Base-by-base conservation (phyloP, 2,797 vertebrate genomes). In the Austrolebias charrua region DNA sequence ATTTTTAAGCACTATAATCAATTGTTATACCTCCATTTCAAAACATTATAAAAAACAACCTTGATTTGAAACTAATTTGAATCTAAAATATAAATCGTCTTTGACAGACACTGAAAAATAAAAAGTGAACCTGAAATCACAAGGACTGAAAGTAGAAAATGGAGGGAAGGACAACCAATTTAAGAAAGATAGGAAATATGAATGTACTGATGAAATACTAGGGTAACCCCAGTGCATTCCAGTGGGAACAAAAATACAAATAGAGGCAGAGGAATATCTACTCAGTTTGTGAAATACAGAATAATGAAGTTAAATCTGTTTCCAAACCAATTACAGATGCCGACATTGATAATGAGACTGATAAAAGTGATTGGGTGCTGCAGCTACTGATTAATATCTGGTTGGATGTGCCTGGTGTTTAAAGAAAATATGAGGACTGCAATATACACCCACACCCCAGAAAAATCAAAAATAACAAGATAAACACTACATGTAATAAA, bases 141-240 rank as follows among this genome's bases (percentile, higher is more conserved):
- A 57, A 68, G 52, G 20, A 38, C 28, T 60, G 73, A 75, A 54
- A 56, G 46, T 28, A 42, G 48, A 61, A 65, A 78, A 74, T 58
- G 60, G 66, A 68, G 60, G 65, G 51, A 78, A 77, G 79, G 75
- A 78, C 70, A 79, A 59, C 66, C 77, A 82, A 83, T 85, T 88
- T 38, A 61, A 52, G 57, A 63, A 73, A 65, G 52, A 19, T 66
- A 50, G 50, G 42, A 63, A 72, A 71, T 69, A 67, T 59, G 68
- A 63, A 76, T 70, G 29, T 66, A 83, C 50, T 87, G 82, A 86
- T 84, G 79, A 77, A 86, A 87, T 70, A 59, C 61, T 63, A 49
- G 48, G 8, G 49, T 45, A 52, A 63, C 73, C 49, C 14, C 73
- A 61, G 71, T 57, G 52, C 55, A 61, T 74, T 77, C 59, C 43